These are phyloP conservation scores for Paratrypauchen microcephalus DNA, from an alignment of 2,797 vertebrate species.

Conservation along the genomic window DNA sequence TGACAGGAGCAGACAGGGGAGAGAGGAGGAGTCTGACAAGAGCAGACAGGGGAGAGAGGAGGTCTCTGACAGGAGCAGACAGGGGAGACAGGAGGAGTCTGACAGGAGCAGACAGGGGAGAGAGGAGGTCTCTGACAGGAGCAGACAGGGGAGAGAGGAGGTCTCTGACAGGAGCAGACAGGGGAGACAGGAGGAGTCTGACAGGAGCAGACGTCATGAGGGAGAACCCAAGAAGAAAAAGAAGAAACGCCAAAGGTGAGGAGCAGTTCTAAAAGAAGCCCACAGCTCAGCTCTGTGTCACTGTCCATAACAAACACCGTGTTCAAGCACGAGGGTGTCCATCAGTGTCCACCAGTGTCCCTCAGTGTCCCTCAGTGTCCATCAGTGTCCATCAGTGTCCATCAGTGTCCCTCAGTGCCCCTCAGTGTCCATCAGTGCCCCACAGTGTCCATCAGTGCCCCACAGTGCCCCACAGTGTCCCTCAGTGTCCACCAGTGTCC, in stretches of 20 bases:
- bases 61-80: slow-evolving; percentile 49
- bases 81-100: slow-evolving; percentile 84
- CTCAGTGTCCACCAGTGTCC: too few relatives aligned
- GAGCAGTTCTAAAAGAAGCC: too few relatives aligned
- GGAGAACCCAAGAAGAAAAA: slow-evolving; percentile 76
- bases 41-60: slow-evolving; percentile 83
- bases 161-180: slow-evolving; percentile 41
- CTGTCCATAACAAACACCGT: too few relatives aligned
- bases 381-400: too few relatives aligned
- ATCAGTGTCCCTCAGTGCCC: too few relatives aligned
- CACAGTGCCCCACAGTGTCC: too few relatives aligned
- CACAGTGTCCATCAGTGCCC: too few relatives aligned
- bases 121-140: slow-evolving; percentile 44
- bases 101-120: slow-evolving; percentile 79
- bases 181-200: neutral
- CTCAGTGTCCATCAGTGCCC: too few relatives aligned
- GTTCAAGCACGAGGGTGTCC: too few relatives aligned
- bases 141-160: neutral
- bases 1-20: slow-evolving; percentile 78
- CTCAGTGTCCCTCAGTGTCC: too few relatives aligned
- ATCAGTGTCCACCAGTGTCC: too few relatives aligned
- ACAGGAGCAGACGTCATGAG: slow-evolving; percentile 47
- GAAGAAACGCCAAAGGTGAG: slow-evolving; percentile 82
- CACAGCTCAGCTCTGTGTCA: too few relatives aligned
- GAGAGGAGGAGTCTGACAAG: slow-evolving; percentile 67